Conservation (phyloP, 2,888 invertebrate genomes). For the Amphipyra tragopoginis region DNA sequence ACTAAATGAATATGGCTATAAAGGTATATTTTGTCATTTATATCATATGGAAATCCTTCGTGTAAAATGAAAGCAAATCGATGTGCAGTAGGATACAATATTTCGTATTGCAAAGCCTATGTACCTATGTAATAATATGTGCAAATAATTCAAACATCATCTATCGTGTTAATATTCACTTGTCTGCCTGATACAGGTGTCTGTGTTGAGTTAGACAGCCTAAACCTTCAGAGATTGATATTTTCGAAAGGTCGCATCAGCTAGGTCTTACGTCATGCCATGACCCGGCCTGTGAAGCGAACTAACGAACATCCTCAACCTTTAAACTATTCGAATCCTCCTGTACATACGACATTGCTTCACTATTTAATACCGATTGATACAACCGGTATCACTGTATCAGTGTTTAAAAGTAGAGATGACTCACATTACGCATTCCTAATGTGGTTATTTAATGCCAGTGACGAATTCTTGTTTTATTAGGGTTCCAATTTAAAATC, state of each 20-base stretch:
- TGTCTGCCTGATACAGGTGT: conserved; percentile 27
- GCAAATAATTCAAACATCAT: conserved; percentile 19
- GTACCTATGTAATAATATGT: conserved; percentile 1
- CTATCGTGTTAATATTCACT: conserved; percentile 26
- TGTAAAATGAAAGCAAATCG: neutral
- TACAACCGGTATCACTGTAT: conserved; percentile 64
- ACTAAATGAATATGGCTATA: neutral
- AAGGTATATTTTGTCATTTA: neutral
- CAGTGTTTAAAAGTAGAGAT: conserved; percentile 70
- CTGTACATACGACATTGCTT: conserved; percentile 64
- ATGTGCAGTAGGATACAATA: neutral
- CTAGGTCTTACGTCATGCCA: conserved; percentile 75
- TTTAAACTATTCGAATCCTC: conserved; percentile 77
- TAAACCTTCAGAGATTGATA: conserved; percentile 61
- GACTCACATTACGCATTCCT: conserved; percentile 72
- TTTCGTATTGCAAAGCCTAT: neutral
- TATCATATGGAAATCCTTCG: neutral
- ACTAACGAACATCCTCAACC: conserved; percentile 80
- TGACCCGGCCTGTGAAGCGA: conserved; percentile 72
- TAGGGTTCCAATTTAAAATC: conserved; percentile 42
- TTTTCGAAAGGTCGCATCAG: conserved; percentile 71
- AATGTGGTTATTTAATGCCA: conserved; percentile 57
- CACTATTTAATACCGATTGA: conserved; percentile 55
- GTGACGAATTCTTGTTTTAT: conserved; percentile 57
- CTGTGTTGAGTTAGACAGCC: conserved; percentile 42